These are phyloP conservation scores for Leptopterna dolabrata DNA, from an alignment of 2,888 invertebrate genomes.

Conservation along the genomic window DNA sequence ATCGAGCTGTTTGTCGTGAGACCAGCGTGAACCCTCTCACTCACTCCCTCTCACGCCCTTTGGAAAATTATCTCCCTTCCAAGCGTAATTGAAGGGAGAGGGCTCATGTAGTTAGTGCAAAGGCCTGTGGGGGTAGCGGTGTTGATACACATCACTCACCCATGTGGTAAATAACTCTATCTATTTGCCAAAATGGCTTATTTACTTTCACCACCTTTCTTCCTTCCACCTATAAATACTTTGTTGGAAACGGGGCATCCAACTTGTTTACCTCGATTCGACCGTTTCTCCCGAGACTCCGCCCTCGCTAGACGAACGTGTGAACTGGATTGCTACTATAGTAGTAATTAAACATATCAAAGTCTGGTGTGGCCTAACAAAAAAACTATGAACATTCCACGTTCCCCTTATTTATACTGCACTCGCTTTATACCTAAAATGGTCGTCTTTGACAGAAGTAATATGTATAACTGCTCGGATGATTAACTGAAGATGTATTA, in stretches of 20 bases:
- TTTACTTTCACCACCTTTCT: not conserved
- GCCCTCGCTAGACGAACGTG: not conserved
- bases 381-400: too few species aligned
- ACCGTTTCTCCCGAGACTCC: not conserved
- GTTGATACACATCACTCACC: not conserved
- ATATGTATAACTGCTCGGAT: too few species aligned
- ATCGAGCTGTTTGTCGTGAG: not conserved
- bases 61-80: not conserved
- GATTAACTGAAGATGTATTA: too few species aligned
- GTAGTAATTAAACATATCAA: too few species aligned
- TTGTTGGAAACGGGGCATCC: not conserved
- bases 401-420: too few species aligned
- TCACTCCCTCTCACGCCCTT: not conserved
- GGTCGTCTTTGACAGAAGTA: too few species aligned
- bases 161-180: not conserved
- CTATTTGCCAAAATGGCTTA: not conserved
- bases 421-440: too few species aligned
- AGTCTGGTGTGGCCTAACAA: too few species aligned
- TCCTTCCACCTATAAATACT: not conserved
- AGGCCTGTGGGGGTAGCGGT: not conserved
- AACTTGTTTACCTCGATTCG: not conserved
- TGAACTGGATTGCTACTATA: not conserved
- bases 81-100: not conserved
- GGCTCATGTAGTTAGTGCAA: not conserved
- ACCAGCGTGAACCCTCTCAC: not conserved